These are phyloP conservation scores for Cheiracanthium punctorium DNA, from an alignment of 2,888 invertebrate genomes.

Conservation along the genomic window DNA sequence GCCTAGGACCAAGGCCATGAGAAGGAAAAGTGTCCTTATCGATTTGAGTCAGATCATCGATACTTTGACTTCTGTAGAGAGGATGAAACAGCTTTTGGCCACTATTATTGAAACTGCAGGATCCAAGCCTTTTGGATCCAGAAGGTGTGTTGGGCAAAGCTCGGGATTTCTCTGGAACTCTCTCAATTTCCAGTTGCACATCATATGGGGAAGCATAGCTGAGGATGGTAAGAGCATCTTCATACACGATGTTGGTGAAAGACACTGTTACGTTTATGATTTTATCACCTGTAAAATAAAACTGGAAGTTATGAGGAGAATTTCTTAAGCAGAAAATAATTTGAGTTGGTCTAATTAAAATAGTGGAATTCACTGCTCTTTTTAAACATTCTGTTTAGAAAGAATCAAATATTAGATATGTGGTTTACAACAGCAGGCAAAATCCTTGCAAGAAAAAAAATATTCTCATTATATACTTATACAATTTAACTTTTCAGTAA, in stretches of 20 bases:
- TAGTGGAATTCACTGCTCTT: no score
- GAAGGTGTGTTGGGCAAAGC: neutral
- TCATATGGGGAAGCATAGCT: conserved; percentile 94
- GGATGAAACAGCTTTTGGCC: conserved; percentile 80
- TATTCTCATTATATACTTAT: no score
- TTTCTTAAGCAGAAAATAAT: no score
- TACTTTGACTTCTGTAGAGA: conserved; percentile 82
- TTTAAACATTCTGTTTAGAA: no score
- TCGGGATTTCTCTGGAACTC: conserved; percentile 77
- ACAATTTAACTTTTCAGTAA: no score
- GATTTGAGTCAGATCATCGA: conserved; percentile 84
- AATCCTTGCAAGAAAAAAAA: no score
- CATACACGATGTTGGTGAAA: conserved; percentile 90
- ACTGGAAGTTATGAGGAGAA: no score
- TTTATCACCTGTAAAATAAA: conserved; percentile 83
- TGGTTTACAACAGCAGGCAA: no score
- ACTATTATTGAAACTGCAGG: conserved; percentile 54
- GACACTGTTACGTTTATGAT: conserved; percentile 90
- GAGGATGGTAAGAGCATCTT: conserved; percentile 91
- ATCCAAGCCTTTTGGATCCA: conserved; percentile 77
- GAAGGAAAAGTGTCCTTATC: conserved; percentile 25
- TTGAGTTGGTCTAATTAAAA: no score
- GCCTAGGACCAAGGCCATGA: conserved; percentile 42
- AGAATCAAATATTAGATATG: no score
- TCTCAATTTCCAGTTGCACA: conserved; percentile 85